Percentiles rank a stretch among this genome's conserved stretches.
Conservation (phyloP, 2,888 invertebrate genomes). For the Luperina nickerlii region DNA sequence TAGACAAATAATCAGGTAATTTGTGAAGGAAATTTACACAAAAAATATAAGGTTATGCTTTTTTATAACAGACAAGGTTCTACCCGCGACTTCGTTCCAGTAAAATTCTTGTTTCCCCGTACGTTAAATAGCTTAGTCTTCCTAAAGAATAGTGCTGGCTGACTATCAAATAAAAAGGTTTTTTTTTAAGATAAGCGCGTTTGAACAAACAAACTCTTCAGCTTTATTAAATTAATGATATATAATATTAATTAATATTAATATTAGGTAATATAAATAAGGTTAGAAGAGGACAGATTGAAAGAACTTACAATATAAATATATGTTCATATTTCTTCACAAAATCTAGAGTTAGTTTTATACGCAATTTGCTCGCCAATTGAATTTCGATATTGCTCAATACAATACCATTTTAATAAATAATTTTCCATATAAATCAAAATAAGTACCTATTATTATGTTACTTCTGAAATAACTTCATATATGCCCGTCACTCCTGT, state of each 20-base stretch:
- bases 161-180: no score
- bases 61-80: not conserved
- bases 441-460: not conserved
- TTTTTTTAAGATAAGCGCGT: no score
- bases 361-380: not conserved
- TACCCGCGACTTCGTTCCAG: no score
- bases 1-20: conserved; percentile 1
- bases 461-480: conserved; percentile 9
- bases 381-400: conserved; percentile 1
- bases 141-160: no score
- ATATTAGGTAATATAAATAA: no score
- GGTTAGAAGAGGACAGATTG: not conserved
- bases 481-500: conserved; percentile 6
- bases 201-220: no score
- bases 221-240: no score
- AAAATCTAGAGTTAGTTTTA: not conserved
- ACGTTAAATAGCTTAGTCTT: no score
- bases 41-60: not conserved
- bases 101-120: no score
- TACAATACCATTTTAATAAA: not conserved
- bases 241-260: no score
- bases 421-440: conserved; percentile 13
- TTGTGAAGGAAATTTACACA: not conserved
- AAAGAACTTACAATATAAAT: not conserved
- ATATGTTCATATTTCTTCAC: not conserved